Conservation (phyloP, 2,888 invertebrate genomes). For the Ophion ventricosus region DNA sequence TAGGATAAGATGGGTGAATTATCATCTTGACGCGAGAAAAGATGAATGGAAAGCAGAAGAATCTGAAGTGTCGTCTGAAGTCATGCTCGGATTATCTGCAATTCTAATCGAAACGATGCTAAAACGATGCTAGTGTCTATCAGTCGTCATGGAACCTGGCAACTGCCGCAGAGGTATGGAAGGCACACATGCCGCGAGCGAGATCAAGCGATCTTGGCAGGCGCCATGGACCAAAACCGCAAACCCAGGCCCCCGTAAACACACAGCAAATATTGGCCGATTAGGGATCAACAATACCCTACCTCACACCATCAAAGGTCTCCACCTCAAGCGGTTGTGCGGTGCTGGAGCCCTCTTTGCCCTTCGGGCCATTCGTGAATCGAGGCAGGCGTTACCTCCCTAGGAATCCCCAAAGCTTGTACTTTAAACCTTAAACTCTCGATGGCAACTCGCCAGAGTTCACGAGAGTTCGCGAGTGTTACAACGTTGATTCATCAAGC, state of each 20-base stretch:
- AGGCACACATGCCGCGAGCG: slow-evolving; percentile 39
- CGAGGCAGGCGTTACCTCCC: slow-evolving; percentile 32
- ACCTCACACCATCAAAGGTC: slow-evolving; percentile 29
- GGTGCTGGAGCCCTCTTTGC: slow-evolving; percentile 8
- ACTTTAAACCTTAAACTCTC: background rate
- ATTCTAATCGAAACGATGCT: too few relatives aligned
- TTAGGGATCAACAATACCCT: slow-evolving; percentile 78
- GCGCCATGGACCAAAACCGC: slow-evolving; percentile 40
- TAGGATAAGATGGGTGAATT: background rate
- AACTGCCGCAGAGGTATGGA: slow-evolving; percentile 5
- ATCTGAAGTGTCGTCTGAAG: background rate
- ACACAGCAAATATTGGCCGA: slow-evolving; percentile 80
- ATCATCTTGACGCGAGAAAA: background rate
- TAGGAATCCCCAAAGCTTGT: slow-evolving; percentile 19
- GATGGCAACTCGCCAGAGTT: slow-evolving; percentile 20
- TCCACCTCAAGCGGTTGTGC: slow-evolving; percentile 29
- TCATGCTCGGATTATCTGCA: background rate
- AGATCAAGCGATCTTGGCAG: slow-evolving; percentile 46
- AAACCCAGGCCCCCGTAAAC: slow-evolving; percentile 66
- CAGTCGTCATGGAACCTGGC: background rate
- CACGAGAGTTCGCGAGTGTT: background rate
- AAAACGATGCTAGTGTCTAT: background rate
- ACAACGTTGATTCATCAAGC: slow-evolving; percentile 3
- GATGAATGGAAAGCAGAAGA: background rate
- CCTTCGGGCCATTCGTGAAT: slow-evolving; percentile 40